Percentiles rank a stretch among this genome's conserved stretches.
phyloP scores from a whole-genome alignment of 2,797 vertebrate species.

The Myotis planiceps region DNA sequence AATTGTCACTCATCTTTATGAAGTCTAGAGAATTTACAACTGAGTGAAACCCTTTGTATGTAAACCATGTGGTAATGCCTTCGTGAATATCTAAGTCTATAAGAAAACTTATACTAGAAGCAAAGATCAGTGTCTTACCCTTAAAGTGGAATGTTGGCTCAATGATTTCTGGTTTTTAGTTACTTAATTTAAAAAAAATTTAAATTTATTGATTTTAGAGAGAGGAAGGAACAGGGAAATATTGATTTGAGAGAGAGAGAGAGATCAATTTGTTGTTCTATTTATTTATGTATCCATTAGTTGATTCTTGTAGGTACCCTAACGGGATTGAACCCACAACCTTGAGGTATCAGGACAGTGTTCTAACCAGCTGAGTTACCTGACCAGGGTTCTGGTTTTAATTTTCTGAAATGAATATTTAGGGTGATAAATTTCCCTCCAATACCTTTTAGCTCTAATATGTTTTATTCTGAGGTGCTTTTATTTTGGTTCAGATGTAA shows the following conservation, averaged over 20 bases:
- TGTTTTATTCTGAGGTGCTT: neutral
- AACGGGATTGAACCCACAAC: neutral
- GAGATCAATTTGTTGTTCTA: neutral
- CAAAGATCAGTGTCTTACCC: neutral
- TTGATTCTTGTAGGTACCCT: neutral
- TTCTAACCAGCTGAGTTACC: neutral
- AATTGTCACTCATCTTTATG: neutral
- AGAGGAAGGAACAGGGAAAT: neutral
- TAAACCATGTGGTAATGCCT: neutral
- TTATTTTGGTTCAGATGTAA: neutral
- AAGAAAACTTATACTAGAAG: neutral
- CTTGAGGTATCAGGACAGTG: neutral
- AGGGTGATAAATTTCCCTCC: neutral
- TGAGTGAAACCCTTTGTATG: neutral
- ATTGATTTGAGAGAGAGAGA: neutral
- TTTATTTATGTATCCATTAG: neutral
- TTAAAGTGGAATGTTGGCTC: neutral
- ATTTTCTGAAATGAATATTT: neutral
- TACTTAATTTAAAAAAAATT: neutral
- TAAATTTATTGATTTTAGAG: neutral
- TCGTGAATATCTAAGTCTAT: neutral
- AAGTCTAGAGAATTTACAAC: neutral
- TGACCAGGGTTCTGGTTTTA: neutral
- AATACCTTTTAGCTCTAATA: neutral
- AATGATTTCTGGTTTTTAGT: neutral